Evolutionary conservation across 2,113 vertebrate species (phyloP).

Genomic region (Rhodinocichla rosea): DNA sequence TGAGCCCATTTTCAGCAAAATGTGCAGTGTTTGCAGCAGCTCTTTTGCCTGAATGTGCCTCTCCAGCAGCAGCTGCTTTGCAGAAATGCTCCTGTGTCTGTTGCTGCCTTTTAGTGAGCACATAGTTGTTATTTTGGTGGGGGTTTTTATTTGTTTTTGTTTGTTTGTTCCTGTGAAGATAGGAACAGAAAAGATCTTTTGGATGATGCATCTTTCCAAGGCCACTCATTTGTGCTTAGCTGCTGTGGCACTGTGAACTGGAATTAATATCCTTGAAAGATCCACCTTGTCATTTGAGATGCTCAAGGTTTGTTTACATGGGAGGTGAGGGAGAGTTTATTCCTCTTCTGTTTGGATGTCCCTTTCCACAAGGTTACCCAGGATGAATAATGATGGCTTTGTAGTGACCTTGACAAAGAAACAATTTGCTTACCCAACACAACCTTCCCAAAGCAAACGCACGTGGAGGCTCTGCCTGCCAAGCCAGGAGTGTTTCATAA

Average conservation of each 20-base stretch:
- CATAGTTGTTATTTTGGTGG: background rate
- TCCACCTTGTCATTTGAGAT: background rate
- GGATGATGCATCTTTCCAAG: background rate
- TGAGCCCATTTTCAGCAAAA: background rate
- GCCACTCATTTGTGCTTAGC: background rate
- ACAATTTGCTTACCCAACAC: background rate
- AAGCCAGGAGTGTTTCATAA: background rate
- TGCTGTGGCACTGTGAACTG: background rate
- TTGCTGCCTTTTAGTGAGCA: background rate
- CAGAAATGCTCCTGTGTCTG: background rate
- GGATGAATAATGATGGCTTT: conserved; percentile 11
- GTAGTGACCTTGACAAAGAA: conserved; percentile 16
- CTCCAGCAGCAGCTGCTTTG: background rate
- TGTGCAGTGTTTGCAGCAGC: background rate
- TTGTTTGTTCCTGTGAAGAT: background rate
- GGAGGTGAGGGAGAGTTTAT: background rate
- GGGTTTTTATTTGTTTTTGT: too few species aligned
- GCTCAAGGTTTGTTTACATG: background rate
- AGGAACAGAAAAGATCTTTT: background rate
- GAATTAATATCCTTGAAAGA: background rate
- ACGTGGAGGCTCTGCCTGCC: background rate
- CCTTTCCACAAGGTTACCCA: background rate
- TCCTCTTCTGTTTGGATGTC: background rate
- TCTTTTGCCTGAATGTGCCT: background rate
- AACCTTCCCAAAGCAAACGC: background rate